Evolutionary conservation across 2,888 invertebrate genomes (phyloP).

Genomic region (Andrena hattorfiana): DNA sequence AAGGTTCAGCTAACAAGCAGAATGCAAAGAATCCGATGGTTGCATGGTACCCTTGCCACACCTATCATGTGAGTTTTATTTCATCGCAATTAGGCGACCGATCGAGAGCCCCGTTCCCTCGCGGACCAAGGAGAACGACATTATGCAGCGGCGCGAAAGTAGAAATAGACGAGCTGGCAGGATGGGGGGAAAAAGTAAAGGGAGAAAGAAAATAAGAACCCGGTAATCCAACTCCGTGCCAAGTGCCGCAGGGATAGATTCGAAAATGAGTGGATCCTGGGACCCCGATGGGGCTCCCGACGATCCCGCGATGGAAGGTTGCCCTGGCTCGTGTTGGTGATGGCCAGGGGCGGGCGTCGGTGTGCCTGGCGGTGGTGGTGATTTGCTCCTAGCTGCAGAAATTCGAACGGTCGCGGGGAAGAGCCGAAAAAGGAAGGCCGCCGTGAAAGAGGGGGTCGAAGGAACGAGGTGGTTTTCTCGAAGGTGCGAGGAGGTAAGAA

Average conservation of each 20-base stretch:
- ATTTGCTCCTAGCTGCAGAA: slow-evolving; percentile 61
- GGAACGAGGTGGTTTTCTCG: slow-evolving; percentile 74
- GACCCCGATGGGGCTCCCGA: slow-evolving; percentile 71
- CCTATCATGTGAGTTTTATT: slow-evolving; percentile 1
- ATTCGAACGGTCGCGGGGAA: slow-evolving; percentile 59
- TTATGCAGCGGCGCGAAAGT: slow-evolving; percentile 28
- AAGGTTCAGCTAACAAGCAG: not conserved
- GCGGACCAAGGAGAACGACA: slow-evolving; percentile 13
- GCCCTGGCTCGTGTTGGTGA: slow-evolving; percentile 26
- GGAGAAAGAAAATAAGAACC: slow-evolving; percentile 40
- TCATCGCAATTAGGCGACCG: slow-evolving; percentile 29
- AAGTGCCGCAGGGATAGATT: slow-evolving; percentile 74
- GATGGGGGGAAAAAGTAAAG: not conserved
- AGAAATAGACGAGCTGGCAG: slow-evolving; percentile 20
- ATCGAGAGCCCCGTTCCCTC: not conserved
- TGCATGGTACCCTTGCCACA: not conserved
- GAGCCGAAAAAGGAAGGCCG: slow-evolving; percentile 61
- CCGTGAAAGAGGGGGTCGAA: slow-evolving; percentile 58
- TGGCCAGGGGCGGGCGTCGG: slow-evolving; percentile 19
- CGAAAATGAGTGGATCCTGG: slow-evolving; percentile 76
- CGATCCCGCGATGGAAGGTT: slow-evolving; percentile 58
- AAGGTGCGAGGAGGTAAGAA: slow-evolving; percentile 81
- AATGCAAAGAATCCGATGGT: not conserved
- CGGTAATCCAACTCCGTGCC: slow-evolving; percentile 74
- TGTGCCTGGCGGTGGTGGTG: slow-evolving; percentile 59